Evolutionary conservation across 2,888 invertebrate species (phyloP).

Genomic region (Silvanus unidentatus): DNA sequence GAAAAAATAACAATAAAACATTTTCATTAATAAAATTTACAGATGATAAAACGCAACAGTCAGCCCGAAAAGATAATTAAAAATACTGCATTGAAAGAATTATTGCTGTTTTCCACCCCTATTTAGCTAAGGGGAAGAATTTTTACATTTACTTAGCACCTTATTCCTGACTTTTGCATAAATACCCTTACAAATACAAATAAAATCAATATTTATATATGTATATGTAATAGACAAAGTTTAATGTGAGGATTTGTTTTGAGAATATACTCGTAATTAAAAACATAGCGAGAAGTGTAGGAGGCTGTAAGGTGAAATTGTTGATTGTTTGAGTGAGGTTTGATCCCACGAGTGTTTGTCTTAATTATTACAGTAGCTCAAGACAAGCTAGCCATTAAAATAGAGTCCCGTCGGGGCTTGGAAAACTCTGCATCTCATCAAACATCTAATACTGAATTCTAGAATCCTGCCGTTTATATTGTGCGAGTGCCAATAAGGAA

Average conservation of each 20-base stretch:
- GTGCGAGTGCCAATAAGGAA: slow-evolving; percentile 39
- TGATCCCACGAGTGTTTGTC: slow-evolving; percentile 47
- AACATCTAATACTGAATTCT: slow-evolving; percentile 41
- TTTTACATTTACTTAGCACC: too few species aligned
- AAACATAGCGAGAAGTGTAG: slow-evolving; percentile 1
- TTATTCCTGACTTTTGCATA: too few species aligned
- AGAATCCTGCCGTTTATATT: slow-evolving; percentile 32
- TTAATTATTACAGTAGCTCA: slow-evolving; percentile 46
- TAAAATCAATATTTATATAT: too few species aligned
- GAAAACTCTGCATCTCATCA: slow-evolving; percentile 44
- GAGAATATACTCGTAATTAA: too few species aligned
- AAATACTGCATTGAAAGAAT: slow-evolving; percentile 31
- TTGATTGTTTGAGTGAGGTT: slow-evolving; percentile 21
- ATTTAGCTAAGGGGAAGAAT: too few species aligned
- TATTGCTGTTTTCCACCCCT: too few species aligned
- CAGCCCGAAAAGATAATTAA: slow-evolving; percentile 40
- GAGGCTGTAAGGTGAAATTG: slow-evolving; percentile 12
- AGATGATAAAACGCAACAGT: slow-evolving; percentile 43
- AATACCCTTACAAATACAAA: too few species aligned
- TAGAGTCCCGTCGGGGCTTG: slow-evolving; percentile 40
- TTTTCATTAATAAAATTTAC: slow-evolving; percentile 45
- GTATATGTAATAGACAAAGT: too few species aligned
- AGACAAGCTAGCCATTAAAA: slow-evolving; percentile 48
- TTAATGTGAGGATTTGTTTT: too few species aligned
- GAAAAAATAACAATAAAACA: slow-evolving; percentile 30